Conservation (phyloP, 2,113 vertebrate genomes). For the Carassius gibelio region DNA sequence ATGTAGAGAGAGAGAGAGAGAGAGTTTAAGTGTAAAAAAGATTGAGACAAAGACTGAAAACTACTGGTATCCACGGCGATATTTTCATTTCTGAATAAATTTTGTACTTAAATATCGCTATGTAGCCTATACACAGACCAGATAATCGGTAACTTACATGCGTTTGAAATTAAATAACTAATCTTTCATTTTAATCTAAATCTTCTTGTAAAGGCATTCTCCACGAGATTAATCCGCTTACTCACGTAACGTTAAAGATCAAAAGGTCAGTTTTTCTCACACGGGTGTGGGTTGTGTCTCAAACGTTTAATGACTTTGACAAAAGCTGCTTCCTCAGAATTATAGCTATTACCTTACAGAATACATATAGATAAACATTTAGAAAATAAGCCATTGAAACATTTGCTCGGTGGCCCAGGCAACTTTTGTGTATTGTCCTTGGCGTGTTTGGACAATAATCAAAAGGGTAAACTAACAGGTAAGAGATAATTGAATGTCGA, state of each 20-base stretch:
- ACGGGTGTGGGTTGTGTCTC: neutral
- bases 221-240: neutral
- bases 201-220: neutral
- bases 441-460: neutral
- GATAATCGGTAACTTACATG: neutral
- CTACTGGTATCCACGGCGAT: no score
- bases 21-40: no score
- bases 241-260: neutral
- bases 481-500: conserved; percentile 42
- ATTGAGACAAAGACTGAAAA: no score
- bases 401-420: neutral
- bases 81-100: no score
- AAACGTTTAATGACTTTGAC: neutral
- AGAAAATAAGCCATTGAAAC: neutral
- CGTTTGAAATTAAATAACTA: neutral
- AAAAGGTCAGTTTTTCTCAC: neutral
- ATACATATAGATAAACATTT: no score
- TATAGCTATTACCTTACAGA: neutral
- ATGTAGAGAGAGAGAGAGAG: no score
- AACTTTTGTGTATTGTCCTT: conserved; percentile 22
- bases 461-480: conserved; percentile 36
- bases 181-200: neutral
- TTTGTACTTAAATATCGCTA: no score
- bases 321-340: neutral
- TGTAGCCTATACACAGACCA: neutral